Conservation (phyloP, 2,797 vertebrate genomes). For the Pangasius larnaudii region DNA sequence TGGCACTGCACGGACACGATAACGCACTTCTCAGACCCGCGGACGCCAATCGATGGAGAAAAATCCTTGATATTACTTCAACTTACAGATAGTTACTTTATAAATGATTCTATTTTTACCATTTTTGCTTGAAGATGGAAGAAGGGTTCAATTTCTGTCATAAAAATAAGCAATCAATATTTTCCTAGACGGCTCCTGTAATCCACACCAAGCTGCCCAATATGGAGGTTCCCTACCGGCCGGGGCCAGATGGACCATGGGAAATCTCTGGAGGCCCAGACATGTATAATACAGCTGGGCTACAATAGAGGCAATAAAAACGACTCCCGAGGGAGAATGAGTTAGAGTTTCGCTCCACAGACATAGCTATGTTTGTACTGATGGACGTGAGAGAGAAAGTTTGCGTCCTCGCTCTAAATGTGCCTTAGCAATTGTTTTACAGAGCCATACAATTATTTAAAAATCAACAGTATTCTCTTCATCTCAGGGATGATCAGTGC, state of each 20-base stretch:
- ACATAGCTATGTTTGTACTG: neutral
- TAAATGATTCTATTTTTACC: conserved; percentile 22
- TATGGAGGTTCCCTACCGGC: conserved; percentile 43
- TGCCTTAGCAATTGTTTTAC: neutral
- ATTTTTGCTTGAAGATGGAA: conserved; percentile 22
- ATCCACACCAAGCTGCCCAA: conserved; percentile 5
- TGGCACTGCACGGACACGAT: conserved; percentile 74
- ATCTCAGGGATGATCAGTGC: neutral
- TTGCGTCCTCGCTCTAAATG: neutral
- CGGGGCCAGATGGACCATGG: conserved; percentile 70
- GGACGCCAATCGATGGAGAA: conserved; percentile 69
- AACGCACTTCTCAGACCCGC: conserved; percentile 72
- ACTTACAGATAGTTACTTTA: conserved; percentile 37
- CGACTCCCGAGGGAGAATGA: conserved; percentile 68
- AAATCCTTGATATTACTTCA: conserved; percentile 63
- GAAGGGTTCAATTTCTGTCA: neutral
- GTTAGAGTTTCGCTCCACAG: conserved; percentile 62
- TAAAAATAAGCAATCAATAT: conserved; percentile 32
- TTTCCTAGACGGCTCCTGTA: neutral
- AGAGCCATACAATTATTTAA: neutral
- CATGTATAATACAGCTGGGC: conserved; percentile 69
- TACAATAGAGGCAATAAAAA: conserved; percentile 71
- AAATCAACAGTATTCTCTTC: neutral
- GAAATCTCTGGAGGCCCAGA: conserved; percentile 68
- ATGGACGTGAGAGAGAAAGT: neutral